phyloP scores from a whole-genome alignment of 2,113 vertebrate genomes.

The Epinephelus cyanopodus region DNA sequence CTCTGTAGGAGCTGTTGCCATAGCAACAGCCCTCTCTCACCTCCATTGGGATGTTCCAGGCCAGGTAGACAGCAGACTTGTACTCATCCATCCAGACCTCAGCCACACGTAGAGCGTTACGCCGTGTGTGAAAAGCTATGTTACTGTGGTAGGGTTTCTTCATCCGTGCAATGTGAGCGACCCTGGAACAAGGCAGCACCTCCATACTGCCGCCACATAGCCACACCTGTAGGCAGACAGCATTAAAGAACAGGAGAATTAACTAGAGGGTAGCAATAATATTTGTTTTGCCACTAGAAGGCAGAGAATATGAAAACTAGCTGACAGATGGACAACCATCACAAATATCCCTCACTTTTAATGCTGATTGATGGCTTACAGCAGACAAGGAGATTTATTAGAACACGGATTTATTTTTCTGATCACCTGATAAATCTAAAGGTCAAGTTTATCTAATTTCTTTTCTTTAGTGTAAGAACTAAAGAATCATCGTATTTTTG shows the following conservation, averaged over 20 bases:
- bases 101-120: slow-evolving; percentile 94
- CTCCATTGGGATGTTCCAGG: slow-evolving; percentile 97
- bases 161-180: slow-evolving; percentile 95
- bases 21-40: slow-evolving; percentile 76
- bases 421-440: not conserved
- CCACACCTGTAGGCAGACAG: slow-evolving; percentile 89
- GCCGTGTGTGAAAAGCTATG: slow-evolving; percentile 95
- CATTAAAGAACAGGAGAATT: not conserved
- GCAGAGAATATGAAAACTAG: not conserved
- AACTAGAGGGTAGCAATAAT: not conserved
- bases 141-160: slow-evolving; percentile 98
- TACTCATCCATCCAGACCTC: slow-evolving; percentile 99
- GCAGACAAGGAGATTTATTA: not conserved
- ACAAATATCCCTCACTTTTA: not conserved
- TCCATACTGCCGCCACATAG: slow-evolving; percentile 98
- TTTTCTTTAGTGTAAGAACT: too few species aligned
- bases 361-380: not conserved
- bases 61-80: slow-evolving; percentile 96
- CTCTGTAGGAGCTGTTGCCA: not conserved
- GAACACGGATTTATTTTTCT: not conserved
- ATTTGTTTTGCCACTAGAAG: not conserved
- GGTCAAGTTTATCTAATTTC: not conserved
- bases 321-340: not conserved
- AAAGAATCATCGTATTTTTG: too few species aligned
- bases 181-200: slow-evolving; percentile 95